phyloP scores from a whole-genome alignment of 2,797 vertebrate species.

The Dendrocincla tyrannina region DNA sequence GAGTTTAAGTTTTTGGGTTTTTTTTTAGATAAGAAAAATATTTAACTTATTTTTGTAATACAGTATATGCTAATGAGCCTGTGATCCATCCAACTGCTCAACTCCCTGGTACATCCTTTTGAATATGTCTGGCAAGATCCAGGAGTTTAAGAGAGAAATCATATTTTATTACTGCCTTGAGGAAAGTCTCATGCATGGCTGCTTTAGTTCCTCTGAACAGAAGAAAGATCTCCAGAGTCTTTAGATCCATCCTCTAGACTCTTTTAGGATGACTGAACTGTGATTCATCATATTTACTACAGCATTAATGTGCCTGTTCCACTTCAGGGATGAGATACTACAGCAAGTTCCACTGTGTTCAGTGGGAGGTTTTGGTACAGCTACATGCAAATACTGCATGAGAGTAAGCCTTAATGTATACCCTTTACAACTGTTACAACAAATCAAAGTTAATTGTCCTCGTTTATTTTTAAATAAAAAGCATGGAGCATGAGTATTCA shows the following conservation, averaged over 20 bases:
- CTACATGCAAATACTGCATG: background rate
- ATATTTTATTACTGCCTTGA: slow-evolving; percentile 5
- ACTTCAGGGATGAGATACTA: slow-evolving; percentile 20
- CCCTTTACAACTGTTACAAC: background rate
- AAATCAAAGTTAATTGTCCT: slow-evolving; percentile 33
- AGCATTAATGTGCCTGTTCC: background rate
- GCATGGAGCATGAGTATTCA: background rate
- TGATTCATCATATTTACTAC: slow-evolving; percentile 31
- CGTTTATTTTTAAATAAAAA: slow-evolving; percentile 41
- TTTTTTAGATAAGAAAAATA: background rate
- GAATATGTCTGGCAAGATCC: background rate
- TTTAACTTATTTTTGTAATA: background rate
- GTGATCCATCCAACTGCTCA: background rate
- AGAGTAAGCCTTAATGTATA: background rate
- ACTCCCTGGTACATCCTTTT: background rate
- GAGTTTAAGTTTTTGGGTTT: background rate
- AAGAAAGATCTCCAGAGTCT: background rate
- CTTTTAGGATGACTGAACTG: background rate
- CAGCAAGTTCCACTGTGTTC: background rate
- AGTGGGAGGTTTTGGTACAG: background rate
- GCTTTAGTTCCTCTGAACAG: background rate
- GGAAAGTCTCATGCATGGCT: background rate
- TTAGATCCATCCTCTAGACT: background rate
- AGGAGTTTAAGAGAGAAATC: background rate
- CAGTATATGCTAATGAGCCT: background rate